phyloP scores from a whole-genome alignment of 2,113 vertebrate species.

The Paracanthobrama guichenoti region DNA sequence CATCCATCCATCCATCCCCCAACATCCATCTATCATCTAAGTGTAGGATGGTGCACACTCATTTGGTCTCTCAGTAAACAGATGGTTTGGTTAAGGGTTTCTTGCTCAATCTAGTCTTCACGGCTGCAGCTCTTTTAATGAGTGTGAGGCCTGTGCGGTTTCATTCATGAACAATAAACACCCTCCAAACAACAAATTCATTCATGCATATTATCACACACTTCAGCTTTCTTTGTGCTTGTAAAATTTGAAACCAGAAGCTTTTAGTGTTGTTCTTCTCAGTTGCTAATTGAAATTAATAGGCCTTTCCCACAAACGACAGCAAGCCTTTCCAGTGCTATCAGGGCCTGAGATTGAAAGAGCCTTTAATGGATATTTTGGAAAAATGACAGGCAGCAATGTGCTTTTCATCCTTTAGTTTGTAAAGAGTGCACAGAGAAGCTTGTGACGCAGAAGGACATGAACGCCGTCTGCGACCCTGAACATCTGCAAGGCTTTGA shows the following conservation, averaged over 20 bases:
- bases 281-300: not conserved
- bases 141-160: not conserved
- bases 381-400: not conserved
- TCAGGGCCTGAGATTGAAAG: not conserved
- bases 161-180: not conserved
- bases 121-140: not conserved
- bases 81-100: not conserved
- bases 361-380: not conserved
- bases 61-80: not conserved
- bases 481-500: slow-evolving; percentile 59
- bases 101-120: not conserved
- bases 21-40: no score
- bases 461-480: slow-evolving; percentile 64
- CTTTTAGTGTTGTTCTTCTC: not conserved
- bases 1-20: not conserved
- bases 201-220: not conserved
- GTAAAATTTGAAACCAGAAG: not conserved
- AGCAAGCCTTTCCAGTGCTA: not conserved
- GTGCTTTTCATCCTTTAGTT: slow-evolving; percentile 44
- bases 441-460: slow-evolving; percentile 52
- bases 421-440: slow-evolving; percentile 40
- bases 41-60: not conserved
- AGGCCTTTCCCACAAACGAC: not conserved
- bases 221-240: not conserved
- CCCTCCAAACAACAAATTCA: not conserved